These are phyloP conservation scores for Drosophila testacea DNA, from an alignment of 2,888 invertebrate genomes.

Conservation along the genomic window DNA sequence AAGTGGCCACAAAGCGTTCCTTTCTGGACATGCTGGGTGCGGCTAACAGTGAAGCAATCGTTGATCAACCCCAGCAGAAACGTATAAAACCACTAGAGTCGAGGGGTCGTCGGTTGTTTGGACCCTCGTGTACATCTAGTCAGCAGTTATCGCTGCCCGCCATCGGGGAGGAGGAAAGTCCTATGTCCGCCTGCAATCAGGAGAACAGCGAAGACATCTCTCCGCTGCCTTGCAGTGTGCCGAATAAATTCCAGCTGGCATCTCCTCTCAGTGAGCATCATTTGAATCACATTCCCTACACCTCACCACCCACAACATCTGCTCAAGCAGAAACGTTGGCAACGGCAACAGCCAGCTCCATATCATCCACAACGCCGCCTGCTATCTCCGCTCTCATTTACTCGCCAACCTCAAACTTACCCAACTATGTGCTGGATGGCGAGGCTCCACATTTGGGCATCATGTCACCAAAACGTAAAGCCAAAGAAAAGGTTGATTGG, in stretches of 20 bases:
- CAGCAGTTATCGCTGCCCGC: constrained; percentile 58
- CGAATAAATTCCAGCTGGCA: constrained; percentile 31
- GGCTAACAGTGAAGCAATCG: constrained; percentile 43
- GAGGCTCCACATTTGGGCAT: constrained; percentile 90
- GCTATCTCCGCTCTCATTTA: constrained; percentile 77
- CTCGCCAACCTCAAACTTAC: constrained; percentile 90
- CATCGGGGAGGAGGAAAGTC: constrained; percentile 67
- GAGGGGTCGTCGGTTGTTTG: constrained; percentile 86
- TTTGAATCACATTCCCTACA: constrained; percentile 65
- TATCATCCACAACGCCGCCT: constrained; percentile 8
- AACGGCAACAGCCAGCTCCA: constrained; percentile 32
- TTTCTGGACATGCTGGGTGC: constrained; percentile 82
- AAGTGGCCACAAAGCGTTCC: constrained; percentile 77
- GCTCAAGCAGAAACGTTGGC: constrained; percentile 42
- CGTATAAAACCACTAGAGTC: constrained; percentile 83
- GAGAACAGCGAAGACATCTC: constrained; percentile 63
- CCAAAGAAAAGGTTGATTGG: constrained; percentile 90
- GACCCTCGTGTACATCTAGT: constrained; percentile 73
- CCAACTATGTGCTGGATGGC: constrained; percentile 91
- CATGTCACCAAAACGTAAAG: constrained; percentile 89
- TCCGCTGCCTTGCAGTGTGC: constrained; percentile 27
- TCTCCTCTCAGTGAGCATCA: constrained; percentile 81
- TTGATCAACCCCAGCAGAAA: constrained; percentile 81
- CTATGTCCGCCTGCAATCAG: constrained; percentile 71
- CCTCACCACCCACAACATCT: constrained; percentile 71